Evolutionary conservation across 2,797 vertebrate species (phyloP).

Genomic region (Schizopygopsis pylzovi): DNA sequence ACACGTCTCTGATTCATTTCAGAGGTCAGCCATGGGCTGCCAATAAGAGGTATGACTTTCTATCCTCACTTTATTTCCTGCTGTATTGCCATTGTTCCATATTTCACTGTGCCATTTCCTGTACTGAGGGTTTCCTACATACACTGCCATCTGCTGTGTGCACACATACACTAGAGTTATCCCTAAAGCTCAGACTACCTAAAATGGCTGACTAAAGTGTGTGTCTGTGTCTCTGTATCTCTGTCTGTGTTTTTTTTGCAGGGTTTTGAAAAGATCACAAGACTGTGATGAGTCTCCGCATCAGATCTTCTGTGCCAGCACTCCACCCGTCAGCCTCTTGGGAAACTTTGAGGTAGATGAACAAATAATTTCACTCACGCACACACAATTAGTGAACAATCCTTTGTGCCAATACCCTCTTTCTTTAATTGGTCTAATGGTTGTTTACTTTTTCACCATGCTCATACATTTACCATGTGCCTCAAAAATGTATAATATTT

Average conservation of each 20-base stretch:
- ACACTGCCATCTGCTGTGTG: conserved; percentile 77
- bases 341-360: conserved; percentile 97
- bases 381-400: neutral
- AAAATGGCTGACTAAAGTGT: conserved; percentile 72
- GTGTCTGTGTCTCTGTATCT: conserved; percentile 25
- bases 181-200: conserved; percentile 61
- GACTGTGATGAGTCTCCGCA: conserved; percentile 83
- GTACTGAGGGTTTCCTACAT: conserved; percentile 47
- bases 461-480: neutral
- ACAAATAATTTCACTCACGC: conserved; percentile 5
- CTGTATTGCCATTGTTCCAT: conserved; percentile 54
- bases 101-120: conserved; percentile 43
- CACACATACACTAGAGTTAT: conserved; percentile 57
- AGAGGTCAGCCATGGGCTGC: conserved; percentile 87
- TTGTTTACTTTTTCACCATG: neutral
- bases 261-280: conserved; percentile 85
- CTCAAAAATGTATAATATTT: neutral
- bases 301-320: conserved; percentile 91
- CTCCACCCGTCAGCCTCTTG: conserved; percentile 93
- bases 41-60: conserved; percentile 85
- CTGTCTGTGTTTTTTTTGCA: conserved; percentile 65
- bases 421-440: neutral
- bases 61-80: conserved; percentile 40
- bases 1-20: conserved; percentile 87
- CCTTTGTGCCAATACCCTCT: neutral